Base-by-base conservation (phyloP, 2,888 invertebrate species). In the Ephialtes manifestator region DNA sequence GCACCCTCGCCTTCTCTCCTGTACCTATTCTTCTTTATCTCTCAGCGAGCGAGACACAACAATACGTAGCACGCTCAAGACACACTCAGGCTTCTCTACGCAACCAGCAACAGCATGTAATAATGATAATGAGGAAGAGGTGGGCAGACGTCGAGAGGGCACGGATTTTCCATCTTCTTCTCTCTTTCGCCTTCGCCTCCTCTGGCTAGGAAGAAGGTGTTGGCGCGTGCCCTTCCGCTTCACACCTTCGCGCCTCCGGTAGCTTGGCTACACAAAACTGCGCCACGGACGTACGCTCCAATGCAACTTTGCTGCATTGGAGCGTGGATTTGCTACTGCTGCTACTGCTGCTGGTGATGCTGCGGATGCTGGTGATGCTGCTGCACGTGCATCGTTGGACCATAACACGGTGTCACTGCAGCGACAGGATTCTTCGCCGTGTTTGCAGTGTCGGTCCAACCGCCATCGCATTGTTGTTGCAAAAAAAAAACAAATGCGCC, bases 211-310 rank as follows among this genome's bases (percentile, higher is more conserved):
- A 46, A 74, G 87, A 89, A 93, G 92, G 93, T 92, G 92, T 93
- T 91, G 90, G 90, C 86, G 92, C 92, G 91, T 92, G 89, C 88
- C 89, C 90, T 91, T 90, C 91, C 90, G 91, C 89, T 89, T 92
- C 88, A 86, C 92, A 91, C 93, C 91, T 91, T 89, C 86, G 88
- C 88, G 88, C 75, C 28, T 58, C 20, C 68, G 10, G 24, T 18
- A 13, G 18, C 65, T 18, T 43, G 65, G 39, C 35, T 65, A 39
- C 18, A 65, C 39, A 65, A 65, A 65, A 65, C 65, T n/a, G 18
- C 65, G 39, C 63, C n/a, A 35, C 55, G 20, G 24, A 8, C 11
- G 13, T 28, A 55, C 15, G 58, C 58, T 58, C 28, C 13, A 28
- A 58, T 24, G 58, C 58, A 8, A 2, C 55, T 0, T 1, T 0